These are phyloP conservation scores for Cataglyphis cursor DNA, from an alignment of 2,888 invertebrate species.

Conservation along the genomic window DNA sequence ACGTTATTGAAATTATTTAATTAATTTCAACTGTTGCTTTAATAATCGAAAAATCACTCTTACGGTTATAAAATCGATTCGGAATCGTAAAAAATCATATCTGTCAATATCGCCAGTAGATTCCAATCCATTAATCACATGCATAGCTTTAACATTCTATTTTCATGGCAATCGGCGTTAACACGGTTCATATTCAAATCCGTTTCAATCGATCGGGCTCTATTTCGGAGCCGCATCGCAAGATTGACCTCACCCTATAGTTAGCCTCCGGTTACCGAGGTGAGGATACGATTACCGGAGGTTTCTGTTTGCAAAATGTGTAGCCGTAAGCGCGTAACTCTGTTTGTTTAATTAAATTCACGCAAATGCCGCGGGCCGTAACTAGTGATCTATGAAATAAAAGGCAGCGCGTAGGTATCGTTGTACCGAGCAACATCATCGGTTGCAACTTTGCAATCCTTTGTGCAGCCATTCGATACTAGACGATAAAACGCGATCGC, in stretches of 20 bases:
- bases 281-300: conserved; percentile 54
- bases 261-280: conserved; percentile 58
- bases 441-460: conserved; percentile 42
- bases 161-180: conserved; percentile 51
- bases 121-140: conserved; percentile 36
- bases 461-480: conserved; percentile 30
- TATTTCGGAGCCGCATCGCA: conserved; percentile 64
- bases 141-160: conserved; percentile 40
- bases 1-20: neutral
- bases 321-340: conserved; percentile 41
- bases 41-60: conserved; percentile 9
- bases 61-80: neutral
- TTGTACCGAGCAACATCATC: conserved; percentile 20
- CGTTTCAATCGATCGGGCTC: conserved; percentile 64
- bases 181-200: conserved; percentile 64
- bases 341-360: conserved; percentile 60
- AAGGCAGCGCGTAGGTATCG: conserved; percentile 46
- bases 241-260: conserved; percentile 68
- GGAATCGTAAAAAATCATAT: conserved; percentile 3
- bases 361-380: conserved; percentile 48
- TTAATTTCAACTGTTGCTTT: neutral
- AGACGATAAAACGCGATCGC: conserved; percentile 16
- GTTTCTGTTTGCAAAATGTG: conserved; percentile 51
- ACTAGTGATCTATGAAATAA: conserved; percentile 51
- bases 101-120: neutral